Conservation (phyloP, 2,888 invertebrate species). For the Mayetiola destructor region DNA sequence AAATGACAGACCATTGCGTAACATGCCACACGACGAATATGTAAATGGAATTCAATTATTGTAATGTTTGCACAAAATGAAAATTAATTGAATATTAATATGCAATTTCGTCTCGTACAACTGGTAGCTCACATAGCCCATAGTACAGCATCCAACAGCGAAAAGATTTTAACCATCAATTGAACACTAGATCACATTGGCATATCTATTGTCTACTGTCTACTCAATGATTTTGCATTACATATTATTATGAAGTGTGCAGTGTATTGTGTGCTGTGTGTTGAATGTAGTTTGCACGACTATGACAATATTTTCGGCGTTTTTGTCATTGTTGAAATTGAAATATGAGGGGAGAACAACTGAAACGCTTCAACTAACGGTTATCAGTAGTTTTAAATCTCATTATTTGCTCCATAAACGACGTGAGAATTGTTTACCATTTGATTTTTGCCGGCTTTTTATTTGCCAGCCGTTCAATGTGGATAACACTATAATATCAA, state of each 20-base stretch:
- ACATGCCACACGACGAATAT: slow-evolving; percentile 9
- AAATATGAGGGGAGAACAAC: not conserved
- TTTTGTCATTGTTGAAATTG: too few relatives aligned
- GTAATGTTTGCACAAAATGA: slow-evolving; percentile 12
- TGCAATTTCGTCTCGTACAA: too few relatives aligned
- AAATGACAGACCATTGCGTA: not conserved
- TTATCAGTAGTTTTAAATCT: slow-evolving; percentile 9
- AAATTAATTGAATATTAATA: slow-evolving; percentile 13
- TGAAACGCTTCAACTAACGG: not conserved
- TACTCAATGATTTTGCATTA: too few relatives aligned
- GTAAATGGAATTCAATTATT: slow-evolving; percentile 3
- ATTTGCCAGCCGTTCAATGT: not conserved
- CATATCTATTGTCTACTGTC: too few relatives aligned
- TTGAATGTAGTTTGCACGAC: too few relatives aligned
- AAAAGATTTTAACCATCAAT: too few relatives aligned
- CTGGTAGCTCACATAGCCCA: too few relatives aligned
- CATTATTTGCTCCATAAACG: slow-evolving; percentile 12
- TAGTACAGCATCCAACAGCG: too few relatives aligned
- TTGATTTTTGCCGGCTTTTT: slow-evolving; percentile 2
- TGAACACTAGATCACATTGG: too few relatives aligned
- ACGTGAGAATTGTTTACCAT: slow-evolving; percentile 12
- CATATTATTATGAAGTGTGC: too few relatives aligned
- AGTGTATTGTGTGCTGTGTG: too few relatives aligned
- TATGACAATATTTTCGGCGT: too few relatives aligned
- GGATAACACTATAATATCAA: not conserved